Base-by-base conservation (phyloP, 2,888 invertebrate species). In the Shargacucullia verbasci region DNA sequence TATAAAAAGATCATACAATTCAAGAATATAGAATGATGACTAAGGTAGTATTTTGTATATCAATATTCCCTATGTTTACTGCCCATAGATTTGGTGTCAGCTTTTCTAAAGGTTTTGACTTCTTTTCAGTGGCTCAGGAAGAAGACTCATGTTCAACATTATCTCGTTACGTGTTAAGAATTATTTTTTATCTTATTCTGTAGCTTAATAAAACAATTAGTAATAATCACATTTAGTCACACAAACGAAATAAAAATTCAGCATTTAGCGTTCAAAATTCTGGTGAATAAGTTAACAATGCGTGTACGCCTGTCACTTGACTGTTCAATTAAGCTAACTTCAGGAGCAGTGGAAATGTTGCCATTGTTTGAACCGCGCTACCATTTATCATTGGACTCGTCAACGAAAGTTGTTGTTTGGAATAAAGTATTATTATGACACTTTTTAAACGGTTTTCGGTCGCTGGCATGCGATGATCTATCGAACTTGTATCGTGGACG, bases 301-400 rank as follows among this genome's bases (percentile, higher is more conserved):
- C 39, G 38, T 57, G 59, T 45, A 47, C 65, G 50, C 8, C 55
- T 60, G 62, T 62, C 75, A 74, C 43, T 62, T 62, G 46, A 41
- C 53, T 71, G 72, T 71, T 71, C 75, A 73, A 73, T 73, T 73
- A 75, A 40, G 54, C 46, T 54, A 63, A 63, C 59, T 73, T 63
- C 37, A 54, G 58, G 58, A 61, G 50, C 54, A 61, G 49, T 63
- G 52, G 49, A 41, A 70, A 59, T 40, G 48, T 38, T 44, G 20
- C 47, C 25, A 71, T 59, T 67, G 72, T 75, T 71, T 40, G 35
- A 47, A 43, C 35, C 40, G 31, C 7, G 25, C 38, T 48, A 37
- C 27, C 47, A 48, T 64, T 58, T 54, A 48, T 58, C 37, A 64
- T 20, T 50, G 52, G 45, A 55, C 48, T 57, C 59, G 58, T 54